A percentile compares a stretch with the other conserved stretches of the same genome.
Conservation (phyloP, 1,140 invertebrate genomes). For the Drosophila fuyamai region DNA sequence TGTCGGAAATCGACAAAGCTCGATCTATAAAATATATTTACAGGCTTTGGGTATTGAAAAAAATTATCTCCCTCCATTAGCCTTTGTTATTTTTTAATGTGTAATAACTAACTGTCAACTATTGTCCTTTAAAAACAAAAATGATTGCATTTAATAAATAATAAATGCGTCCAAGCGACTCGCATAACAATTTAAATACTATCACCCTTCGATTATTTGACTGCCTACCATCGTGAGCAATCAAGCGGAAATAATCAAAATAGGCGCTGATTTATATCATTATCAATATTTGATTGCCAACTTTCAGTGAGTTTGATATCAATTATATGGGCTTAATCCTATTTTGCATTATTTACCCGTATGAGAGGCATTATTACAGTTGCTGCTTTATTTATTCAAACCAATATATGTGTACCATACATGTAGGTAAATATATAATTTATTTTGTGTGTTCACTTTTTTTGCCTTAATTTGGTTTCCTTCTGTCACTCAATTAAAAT, state of each 20-base stretch:
- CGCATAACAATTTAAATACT: slow-evolving; percentile 2
- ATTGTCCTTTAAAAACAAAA: neutral
- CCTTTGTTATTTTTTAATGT: no score
- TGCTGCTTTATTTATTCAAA: slow-evolving; percentile 39
- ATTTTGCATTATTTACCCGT: slow-evolving; percentile 69
- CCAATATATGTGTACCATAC: slow-evolving; percentile 9
- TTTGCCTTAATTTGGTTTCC: slow-evolving; percentile 27
- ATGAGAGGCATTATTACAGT: slow-evolving; percentile 54
- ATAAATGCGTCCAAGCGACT: neutral
- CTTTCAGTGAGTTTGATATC: slow-evolving; percentile 32
- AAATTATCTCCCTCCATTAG: no score
- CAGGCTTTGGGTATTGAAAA: no score
- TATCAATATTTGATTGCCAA: slow-evolving; percentile 51
- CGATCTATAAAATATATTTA: no score
- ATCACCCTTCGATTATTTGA: slow-evolving; percentile 1
- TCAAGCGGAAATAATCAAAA: slow-evolving; percentile 36
- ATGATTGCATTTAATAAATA: slow-evolving; percentile 8
- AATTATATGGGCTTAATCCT: slow-evolving; percentile 39
- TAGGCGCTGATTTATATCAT: slow-evolving; percentile 33
- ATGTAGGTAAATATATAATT: slow-evolving; percentile 12
- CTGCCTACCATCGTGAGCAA: neutral
- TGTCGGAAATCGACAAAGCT: no score
- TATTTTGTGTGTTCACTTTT: slow-evolving; percentile 32
- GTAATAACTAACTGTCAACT: neutral
- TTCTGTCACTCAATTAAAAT: slow-evolving; percentile 48